phyloP scores from a whole-genome alignment of 2,113 vertebrate genomes.

The Sardina pilchardus region DNA sequence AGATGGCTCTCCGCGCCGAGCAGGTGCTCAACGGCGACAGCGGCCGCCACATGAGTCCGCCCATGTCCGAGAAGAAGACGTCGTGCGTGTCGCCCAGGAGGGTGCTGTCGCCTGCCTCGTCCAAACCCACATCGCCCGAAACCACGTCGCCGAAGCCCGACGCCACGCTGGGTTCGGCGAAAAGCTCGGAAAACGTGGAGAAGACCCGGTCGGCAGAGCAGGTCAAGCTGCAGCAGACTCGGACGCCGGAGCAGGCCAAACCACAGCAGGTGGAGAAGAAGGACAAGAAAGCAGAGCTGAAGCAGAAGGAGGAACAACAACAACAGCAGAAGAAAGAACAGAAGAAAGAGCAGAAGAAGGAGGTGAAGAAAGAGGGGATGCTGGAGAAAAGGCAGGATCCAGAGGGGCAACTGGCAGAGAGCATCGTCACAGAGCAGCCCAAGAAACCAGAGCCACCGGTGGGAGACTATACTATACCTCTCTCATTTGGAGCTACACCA shows the following conservation, averaged over 20 bases:
- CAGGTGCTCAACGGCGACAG: constrained; percentile 52
- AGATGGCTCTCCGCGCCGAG: constrained; percentile 56
- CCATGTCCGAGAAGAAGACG: constrained; percentile 39
- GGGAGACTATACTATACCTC: background rate
- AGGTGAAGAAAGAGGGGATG: constrained; percentile 34
- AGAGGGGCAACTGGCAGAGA: constrained; percentile 55
- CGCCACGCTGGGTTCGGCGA: background rate
- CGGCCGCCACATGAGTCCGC: background rate
- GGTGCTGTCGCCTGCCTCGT: constrained; percentile 25
- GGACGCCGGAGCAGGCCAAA: background rate
- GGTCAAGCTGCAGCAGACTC: background rate
- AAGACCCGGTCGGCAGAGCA: background rate
- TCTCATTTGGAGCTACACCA: background rate
- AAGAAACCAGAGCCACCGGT: constrained; percentile 50
- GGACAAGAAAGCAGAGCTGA: constrained; percentile 11
- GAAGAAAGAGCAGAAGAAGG: constrained; percentile 28
- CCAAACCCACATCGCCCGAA: background rate
- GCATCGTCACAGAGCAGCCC: constrained; percentile 25
- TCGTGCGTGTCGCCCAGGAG: constrained; percentile 30
- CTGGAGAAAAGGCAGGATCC: constrained; percentile 54
- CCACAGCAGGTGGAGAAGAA: background rate
- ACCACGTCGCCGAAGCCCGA: constrained; percentile 29
- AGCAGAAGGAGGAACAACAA: background rate
- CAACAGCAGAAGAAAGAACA: constrained; percentile 5
- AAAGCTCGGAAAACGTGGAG: background rate